Conservation (phyloP, 1,140 invertebrate genomes). For the Saxidomus purpurata region DNA sequence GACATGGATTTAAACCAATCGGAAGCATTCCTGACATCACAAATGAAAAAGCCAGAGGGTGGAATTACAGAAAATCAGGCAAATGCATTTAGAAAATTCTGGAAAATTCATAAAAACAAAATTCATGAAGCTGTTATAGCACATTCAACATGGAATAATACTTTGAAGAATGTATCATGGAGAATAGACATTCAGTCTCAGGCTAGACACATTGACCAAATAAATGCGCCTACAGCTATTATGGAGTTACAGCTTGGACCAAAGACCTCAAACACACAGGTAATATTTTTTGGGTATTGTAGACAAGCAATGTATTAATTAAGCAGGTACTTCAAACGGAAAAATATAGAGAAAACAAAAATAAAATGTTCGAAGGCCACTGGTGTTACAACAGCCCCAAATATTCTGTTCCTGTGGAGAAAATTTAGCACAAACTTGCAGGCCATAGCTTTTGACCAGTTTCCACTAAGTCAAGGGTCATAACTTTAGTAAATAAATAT, state of each 20-base stretch:
- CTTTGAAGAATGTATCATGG: conserved; percentile 83
- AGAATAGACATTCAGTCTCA: conserved; percentile 85
- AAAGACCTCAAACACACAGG: conserved; percentile 69
- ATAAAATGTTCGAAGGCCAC: too few relatives aligned
- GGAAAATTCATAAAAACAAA: conserved; percentile 84
- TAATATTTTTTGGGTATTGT: conserved; percentile 38
- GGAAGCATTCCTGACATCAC: conserved; percentile 84
- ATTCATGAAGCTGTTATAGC: conserved; percentile 83
- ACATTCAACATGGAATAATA: conserved; percentile 83
- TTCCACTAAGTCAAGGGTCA: too few relatives aligned
- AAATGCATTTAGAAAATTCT: conserved; percentile 83
- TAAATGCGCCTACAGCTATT: conserved; percentile 84
- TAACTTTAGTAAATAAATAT: too few relatives aligned
- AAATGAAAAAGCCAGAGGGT: conserved; percentile 82
- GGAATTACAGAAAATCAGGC: conserved; percentile 83
- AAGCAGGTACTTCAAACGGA: too few relatives aligned
- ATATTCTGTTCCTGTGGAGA: too few relatives aligned
- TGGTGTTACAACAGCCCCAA: too few relatives aligned
- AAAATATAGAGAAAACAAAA: too few relatives aligned
- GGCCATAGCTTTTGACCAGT: too few relatives aligned
- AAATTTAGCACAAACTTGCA: too few relatives aligned
- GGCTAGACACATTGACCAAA: conserved; percentile 80
- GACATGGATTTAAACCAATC: conserved; percentile 85
- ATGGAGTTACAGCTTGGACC: conserved; percentile 83
- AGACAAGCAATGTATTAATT: too few relatives aligned